Conservation (phyloP, 2,113 vertebrate species). For the Plectropomus leopardus region DNA sequence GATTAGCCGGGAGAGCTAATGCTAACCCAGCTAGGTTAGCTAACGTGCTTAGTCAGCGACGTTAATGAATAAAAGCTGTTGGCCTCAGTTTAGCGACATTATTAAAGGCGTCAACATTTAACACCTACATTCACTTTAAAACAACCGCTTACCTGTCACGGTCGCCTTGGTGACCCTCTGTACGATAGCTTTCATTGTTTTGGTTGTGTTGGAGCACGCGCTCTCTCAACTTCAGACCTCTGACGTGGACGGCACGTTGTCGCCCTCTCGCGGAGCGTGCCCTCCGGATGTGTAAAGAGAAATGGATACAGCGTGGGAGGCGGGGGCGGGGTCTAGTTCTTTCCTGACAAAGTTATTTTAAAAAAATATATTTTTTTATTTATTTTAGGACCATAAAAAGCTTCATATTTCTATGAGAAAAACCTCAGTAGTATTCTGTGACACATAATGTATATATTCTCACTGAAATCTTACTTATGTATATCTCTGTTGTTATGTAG, state of each 20-base stretch:
- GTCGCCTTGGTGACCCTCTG: slow-evolving; percentile 92
- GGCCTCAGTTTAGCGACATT: neutral
- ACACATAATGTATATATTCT: no score
- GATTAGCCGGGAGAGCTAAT: slow-evolving; percentile 37
- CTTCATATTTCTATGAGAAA: no score
- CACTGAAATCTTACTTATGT: no score
- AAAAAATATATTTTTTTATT: no score
- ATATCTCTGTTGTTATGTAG: no score
- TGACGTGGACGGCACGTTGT: neutral
- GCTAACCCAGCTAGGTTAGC: slow-evolving; percentile 58
- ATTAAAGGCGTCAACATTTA: rapidly evolving
- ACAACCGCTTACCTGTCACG: slow-evolving; percentile 87
- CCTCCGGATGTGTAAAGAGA: no score
- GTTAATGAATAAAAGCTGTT: no score
- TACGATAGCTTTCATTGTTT: slow-evolving; percentile 91
- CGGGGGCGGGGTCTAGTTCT: no score
- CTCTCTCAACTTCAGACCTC: slow-evolving; percentile 33
- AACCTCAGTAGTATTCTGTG: no score
- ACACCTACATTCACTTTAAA: rapidly evolving
- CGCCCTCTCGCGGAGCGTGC: slow-evolving; percentile 30
- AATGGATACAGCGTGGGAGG: no score
- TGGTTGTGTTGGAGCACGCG: slow-evolving; percentile 18
- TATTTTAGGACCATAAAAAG: no score
- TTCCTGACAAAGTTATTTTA: no score
- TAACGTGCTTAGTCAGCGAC: neutral